A percentile compares a stretch with the other conserved stretches of the same genome.
phyloP scores from a whole-genome alignment of 1,140 invertebrate genomes.

The Frieseomelitta varia region DNA sequence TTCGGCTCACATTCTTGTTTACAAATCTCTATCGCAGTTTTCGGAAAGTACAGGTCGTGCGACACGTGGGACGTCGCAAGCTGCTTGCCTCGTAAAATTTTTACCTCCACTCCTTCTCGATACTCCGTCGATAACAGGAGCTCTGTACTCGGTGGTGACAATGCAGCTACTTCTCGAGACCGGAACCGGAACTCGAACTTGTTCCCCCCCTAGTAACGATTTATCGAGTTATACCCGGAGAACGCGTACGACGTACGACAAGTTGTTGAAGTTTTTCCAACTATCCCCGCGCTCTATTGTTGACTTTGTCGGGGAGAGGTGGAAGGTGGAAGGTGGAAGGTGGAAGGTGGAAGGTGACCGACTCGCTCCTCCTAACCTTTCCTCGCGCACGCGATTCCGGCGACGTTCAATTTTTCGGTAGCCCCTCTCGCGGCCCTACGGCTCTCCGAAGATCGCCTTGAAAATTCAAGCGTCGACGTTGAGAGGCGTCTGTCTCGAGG shows the following conservation, averaged over 20 bases:
- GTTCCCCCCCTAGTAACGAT: slow-evolving; percentile 17
- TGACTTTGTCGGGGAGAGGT: too few species aligned
- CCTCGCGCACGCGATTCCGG: not conserved
- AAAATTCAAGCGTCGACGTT: not conserved
- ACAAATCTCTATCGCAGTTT: too few species aligned
- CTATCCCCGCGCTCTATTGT: not conserved
- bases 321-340: too few species aligned
- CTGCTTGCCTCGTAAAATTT: slow-evolving; percentile 33
- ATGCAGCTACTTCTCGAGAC: not conserved
- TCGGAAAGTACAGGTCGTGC: too few species aligned
- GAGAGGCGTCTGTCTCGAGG: not conserved
- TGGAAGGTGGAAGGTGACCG: too few species aligned
- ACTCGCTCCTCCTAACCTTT: not conserved
- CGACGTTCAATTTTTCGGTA: not conserved
- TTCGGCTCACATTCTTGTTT: too few species aligned
- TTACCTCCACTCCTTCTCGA: slow-evolving; percentile 23
- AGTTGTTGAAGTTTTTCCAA: slow-evolving; percentile 14
- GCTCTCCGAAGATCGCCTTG: not conserved
- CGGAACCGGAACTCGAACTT: not conserved
- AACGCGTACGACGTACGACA: not conserved
- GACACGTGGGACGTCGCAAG: not conserved
- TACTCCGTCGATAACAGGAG: slow-evolving; percentile 37
- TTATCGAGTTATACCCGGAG: slow-evolving; percentile 3
- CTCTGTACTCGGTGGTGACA: not conserved
- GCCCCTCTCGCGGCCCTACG: not conserved